These are phyloP conservation scores for Gobionotothen gibberifrons DNA, from an alignment of 2,797 vertebrate species.

Conservation along the genomic window DNA sequence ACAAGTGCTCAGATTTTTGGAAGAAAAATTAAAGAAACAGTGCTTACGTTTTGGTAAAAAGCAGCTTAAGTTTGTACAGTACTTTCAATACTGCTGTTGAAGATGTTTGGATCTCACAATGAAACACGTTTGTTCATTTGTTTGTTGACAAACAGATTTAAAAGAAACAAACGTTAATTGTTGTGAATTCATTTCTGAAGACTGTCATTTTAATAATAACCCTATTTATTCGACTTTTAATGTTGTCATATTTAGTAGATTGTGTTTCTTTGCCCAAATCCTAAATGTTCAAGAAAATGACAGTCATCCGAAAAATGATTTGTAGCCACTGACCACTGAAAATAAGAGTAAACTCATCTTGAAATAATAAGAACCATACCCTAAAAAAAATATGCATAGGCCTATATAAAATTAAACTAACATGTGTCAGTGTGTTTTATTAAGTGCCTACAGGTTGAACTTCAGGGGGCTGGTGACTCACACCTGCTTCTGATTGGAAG, in stretches of 20 bases:
- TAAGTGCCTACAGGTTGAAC: not conserved
- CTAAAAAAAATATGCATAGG: not conserved
- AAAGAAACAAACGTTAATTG: not conserved
- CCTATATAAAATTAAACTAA: not conserved
- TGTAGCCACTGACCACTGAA: too few relatives aligned
- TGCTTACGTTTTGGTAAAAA: not conserved
- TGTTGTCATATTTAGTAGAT: not conserved
- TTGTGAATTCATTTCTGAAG: not conserved
- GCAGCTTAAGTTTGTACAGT: not conserved
- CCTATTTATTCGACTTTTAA: not conserved
- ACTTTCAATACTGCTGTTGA: not conserved
- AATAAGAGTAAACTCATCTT: not conserved
- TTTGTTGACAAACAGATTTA: not conserved
- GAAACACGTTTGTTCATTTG: not conserved
- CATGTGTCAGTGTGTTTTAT: not conserved
- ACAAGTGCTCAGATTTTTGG: not conserved
- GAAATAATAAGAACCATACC: not conserved
- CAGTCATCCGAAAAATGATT: too few relatives aligned
- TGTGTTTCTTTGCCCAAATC: too few relatives aligned
- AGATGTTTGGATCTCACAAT: not conserved
- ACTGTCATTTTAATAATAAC: not conserved
- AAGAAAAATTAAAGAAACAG: not conserved
- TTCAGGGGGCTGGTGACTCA: not conserved
- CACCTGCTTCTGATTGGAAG: conserved; percentile 7
- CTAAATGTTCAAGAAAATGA: too few relatives aligned